Evolutionary conservation across 2,888 invertebrate genomes (phyloP).

Genomic region (Empis stercorea): DNA sequence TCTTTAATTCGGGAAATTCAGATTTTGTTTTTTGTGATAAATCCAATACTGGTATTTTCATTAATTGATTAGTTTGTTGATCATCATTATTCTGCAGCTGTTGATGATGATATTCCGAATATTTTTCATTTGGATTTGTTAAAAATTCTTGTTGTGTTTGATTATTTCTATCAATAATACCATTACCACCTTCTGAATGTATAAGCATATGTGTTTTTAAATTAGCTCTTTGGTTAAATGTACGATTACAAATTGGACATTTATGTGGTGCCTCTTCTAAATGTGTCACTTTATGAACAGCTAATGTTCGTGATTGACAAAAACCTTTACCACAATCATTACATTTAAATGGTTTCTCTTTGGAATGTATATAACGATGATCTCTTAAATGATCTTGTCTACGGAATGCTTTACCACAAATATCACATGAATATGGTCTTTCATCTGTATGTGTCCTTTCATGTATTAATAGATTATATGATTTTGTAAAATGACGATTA

Average conservation of each 20-base stretch:
- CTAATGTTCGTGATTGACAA: constrained; percentile 91
- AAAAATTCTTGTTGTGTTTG: not conserved
- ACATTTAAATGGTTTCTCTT: constrained; percentile 98
- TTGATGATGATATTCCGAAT: not conserved
- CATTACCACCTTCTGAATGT: constrained; percentile 41
- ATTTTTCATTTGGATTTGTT: not conserved
- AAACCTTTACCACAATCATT: constrained; percentile 95
- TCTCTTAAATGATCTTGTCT: constrained; percentile 88
- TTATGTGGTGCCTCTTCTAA: constrained; percentile 89
- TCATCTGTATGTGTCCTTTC: constrained; percentile 96
- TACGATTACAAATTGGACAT: constrained; percentile 75
- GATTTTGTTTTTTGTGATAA: constrained; percentile 38
- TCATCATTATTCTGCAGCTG: constrained; percentile 9
- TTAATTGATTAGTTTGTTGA: constrained; percentile 19
- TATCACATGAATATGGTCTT: constrained; percentile 89
- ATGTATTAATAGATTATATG: constrained; percentile 94
- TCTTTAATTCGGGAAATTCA: constrained; percentile 27
- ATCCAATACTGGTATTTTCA: constrained; percentile 37
- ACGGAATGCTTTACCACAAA: constrained; percentile 90
- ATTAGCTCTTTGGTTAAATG: constrained; percentile 87
- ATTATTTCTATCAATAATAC: not conserved
- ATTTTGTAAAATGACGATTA: constrained; percentile 93
- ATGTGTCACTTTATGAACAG: constrained; percentile 89
- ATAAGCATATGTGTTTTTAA: constrained; percentile 81
- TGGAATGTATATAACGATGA: constrained; percentile 94